These are phyloP conservation scores for Lycocerus yunnanus DNA, from an alignment of 2,888 invertebrate genomes.

Conservation along the genomic window DNA sequence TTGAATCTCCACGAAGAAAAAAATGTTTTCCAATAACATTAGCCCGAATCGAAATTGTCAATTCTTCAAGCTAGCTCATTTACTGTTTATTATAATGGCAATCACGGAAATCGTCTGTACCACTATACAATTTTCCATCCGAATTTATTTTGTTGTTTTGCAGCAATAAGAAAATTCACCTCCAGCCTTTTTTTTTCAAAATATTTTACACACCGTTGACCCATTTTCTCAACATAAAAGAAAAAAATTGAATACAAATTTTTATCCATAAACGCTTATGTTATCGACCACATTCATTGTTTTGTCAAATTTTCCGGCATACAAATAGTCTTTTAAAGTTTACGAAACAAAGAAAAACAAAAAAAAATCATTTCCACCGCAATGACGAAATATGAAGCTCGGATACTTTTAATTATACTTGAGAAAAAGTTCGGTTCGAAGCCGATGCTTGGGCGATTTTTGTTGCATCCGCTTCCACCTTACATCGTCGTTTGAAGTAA, in stretches of 20 bases:
- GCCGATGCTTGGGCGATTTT: background rate
- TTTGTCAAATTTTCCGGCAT: background rate
- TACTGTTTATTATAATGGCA: background rate
- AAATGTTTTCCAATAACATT: slow-evolving; percentile 4
- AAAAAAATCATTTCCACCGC: background rate
- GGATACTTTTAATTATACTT: background rate
- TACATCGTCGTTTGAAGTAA: slow-evolving; percentile 4
- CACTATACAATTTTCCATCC: background rate
- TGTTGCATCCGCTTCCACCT: background rate
- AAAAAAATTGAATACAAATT: background rate
- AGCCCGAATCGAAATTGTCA: background rate
- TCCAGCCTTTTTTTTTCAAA: background rate
- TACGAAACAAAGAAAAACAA: background rate
- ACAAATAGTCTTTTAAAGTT: background rate
- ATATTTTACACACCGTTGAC: background rate
- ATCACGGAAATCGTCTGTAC: background rate
- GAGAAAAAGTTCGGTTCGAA: background rate
- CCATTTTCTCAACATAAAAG: background rate
- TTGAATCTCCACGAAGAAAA: background rate
- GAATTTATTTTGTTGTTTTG: background rate
- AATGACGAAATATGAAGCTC: background rate
- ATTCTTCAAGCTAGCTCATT: background rate
- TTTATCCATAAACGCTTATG: background rate
- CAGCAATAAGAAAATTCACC: background rate
- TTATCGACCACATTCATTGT: background rate